phyloP scores from a whole-genome alignment of 2,113 vertebrate genomes.

The Aspidoscelis tigris region DNA sequence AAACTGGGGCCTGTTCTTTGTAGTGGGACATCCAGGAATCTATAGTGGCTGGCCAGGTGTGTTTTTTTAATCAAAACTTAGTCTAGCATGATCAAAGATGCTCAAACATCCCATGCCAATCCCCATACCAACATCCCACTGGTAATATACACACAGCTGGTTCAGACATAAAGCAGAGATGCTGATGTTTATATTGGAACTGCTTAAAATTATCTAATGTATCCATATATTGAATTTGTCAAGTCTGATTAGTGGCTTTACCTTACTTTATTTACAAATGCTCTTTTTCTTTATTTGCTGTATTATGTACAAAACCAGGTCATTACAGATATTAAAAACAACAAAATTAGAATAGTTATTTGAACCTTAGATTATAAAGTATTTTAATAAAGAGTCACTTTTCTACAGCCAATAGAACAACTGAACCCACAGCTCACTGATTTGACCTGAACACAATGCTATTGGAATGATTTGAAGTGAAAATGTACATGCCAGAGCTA shows the following conservation, averaged over 20 bases:
- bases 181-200: slow-evolving; percentile 3
- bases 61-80: too few species aligned
- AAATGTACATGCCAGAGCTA: slow-evolving; percentile 1
- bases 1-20: too few species aligned
- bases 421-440: background rate
- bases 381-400: background rate
- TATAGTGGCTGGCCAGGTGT: too few species aligned
- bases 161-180: background rate
- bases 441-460: slow-evolving; percentile 2
- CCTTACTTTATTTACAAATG: background rate
- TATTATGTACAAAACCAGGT: background rate
- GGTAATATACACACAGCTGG: too few species aligned
- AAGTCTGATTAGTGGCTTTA: background rate
- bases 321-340: background rate
- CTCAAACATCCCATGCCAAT: too few species aligned
- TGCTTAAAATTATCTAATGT: background rate
- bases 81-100: too few species aligned
- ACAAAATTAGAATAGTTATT: background rate
- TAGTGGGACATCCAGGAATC: too few species aligned
- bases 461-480: slow-evolving; percentile 14
- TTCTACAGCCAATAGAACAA: background rate
- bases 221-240: slow-evolving; percentile 2
- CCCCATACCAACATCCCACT: too few species aligned
- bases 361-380: background rate
- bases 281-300: background rate